phyloP scores from a whole-genome alignment of 2,888 invertebrate species.

The Phyllotreta striolata region DNA sequence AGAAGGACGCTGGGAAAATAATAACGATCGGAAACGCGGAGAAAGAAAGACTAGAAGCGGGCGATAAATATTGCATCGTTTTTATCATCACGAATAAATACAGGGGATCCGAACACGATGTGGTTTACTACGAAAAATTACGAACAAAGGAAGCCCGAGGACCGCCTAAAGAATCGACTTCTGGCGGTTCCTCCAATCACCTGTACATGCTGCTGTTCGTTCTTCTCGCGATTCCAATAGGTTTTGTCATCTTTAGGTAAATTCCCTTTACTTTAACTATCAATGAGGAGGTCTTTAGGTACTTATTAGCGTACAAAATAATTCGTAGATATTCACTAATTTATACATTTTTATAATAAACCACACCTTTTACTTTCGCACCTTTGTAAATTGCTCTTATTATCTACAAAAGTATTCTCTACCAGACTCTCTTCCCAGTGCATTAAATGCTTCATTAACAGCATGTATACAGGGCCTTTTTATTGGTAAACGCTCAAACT shows the following conservation, averaged over 20 bases:
- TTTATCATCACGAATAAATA: conserved; percentile 54
- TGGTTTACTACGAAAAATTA: conserved; percentile 54
- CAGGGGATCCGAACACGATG: conserved; percentile 51
- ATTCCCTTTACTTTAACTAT: conserved; percentile 8
- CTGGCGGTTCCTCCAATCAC: conserved; percentile 40
- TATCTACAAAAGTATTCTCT: no score
- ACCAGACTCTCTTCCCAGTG: conserved; percentile 4
- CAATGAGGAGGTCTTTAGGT: neutral
- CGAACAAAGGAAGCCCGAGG: conserved; percentile 37
- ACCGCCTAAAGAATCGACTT: conserved; percentile 26
- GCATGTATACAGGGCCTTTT: no score
- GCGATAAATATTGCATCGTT: conserved; percentile 55
- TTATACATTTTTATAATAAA: no score
- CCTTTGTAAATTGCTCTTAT: no score
- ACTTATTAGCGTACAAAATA: no score
- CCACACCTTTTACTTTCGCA: no score
- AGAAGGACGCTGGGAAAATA: conserved; percentile 44
- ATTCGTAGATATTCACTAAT: no score
- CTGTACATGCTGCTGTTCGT: conserved; percentile 48
- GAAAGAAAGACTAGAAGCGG: conserved; percentile 45
- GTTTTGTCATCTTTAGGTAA: conserved; percentile 49
- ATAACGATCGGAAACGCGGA: conserved; percentile 48
- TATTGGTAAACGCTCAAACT: neutral
- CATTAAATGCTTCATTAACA: neutral
- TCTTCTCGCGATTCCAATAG: conserved; percentile 48